Evolutionary conservation across 2,888 invertebrate species (phyloP).

Genomic region (Norana najaformis): DNA sequence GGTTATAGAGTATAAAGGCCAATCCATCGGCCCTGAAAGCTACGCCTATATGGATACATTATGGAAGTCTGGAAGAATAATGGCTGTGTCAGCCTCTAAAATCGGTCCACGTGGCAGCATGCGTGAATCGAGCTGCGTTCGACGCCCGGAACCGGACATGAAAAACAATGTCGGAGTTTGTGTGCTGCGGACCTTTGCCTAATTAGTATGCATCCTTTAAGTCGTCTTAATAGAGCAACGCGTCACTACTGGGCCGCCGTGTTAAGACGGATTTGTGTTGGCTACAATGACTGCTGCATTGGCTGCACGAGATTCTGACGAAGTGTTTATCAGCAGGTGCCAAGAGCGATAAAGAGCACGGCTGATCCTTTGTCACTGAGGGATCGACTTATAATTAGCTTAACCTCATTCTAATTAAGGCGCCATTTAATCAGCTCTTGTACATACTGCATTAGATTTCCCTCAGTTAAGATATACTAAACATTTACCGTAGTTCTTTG

Average conservation of each 20-base stretch:
- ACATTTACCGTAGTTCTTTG: too few relatives aligned
- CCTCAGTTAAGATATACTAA: too few relatives aligned
- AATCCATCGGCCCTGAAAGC: not conserved
- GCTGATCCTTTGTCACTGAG: not conserved
- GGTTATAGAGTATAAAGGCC: too few relatives aligned
- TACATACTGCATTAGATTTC: not conserved
- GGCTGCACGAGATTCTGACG: not conserved
- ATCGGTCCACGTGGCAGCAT: not conserved
- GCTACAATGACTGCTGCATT: not conserved
- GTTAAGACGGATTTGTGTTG: not conserved
- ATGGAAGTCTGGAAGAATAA: not conserved
- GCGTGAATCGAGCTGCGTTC: not conserved
- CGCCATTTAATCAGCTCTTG: not conserved
- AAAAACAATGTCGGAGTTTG: not conserved
- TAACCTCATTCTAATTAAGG: not conserved
- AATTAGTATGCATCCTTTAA: not conserved
- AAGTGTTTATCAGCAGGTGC: not conserved
- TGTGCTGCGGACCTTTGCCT: not conserved
- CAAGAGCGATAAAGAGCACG: not conserved
- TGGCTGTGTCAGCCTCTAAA: not conserved
- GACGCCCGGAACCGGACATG: constrained; percentile 4
- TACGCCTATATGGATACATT: not conserved
- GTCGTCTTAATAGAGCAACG: not conserved
- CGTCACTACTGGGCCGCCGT: not conserved
- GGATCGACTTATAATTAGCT: not conserved